Evolutionary conservation across 37 sponge, comb jelly and placozoan species (phyloP).

Genomic region (Ephydatia muelleri): DNA sequence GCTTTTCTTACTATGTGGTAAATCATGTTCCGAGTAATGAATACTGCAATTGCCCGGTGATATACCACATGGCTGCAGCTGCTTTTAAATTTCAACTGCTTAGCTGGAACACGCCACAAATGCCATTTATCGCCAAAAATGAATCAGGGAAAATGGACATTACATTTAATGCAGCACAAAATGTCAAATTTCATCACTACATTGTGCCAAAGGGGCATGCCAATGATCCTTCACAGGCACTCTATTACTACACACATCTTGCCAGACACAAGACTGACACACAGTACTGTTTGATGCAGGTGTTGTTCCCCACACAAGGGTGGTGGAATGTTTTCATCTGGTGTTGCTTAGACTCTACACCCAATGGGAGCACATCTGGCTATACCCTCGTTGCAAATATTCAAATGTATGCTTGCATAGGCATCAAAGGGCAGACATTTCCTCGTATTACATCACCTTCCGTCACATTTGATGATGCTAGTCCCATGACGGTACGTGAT

Average conservation of each 20-base stretch:
- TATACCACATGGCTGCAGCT: background rate
- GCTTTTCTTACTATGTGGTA: conserved; percentile 2
- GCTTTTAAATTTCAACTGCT: conserved; percentile 19
- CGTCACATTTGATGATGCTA: background rate
- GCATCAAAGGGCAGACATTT: background rate
- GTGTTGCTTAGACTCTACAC: background rate
- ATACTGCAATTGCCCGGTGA: conserved; percentile 3
- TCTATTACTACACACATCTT: conserved; percentile 2
- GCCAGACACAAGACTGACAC: background rate
- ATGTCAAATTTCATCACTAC: background rate
- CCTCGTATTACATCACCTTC: conserved; percentile 5
- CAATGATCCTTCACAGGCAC: background rate
- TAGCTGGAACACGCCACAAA: conserved; percentile 1
- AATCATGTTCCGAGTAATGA: background rate
- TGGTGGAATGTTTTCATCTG: conserved; percentile 23
- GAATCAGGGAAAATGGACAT: conserved; percentile 6
- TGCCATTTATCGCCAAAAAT: conserved; percentile 20
- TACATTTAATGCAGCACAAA: background rate
- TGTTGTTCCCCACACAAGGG: conserved; percentile 23
- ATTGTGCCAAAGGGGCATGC: background rate
- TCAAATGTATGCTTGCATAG: background rate
- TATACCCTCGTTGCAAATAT: background rate
- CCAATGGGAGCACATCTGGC: background rate
- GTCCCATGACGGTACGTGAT: background rate
- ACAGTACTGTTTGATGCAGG: background rate